Conservation (phyloP, 1,140 invertebrate species). For the Brachionus sp. region DNA sequence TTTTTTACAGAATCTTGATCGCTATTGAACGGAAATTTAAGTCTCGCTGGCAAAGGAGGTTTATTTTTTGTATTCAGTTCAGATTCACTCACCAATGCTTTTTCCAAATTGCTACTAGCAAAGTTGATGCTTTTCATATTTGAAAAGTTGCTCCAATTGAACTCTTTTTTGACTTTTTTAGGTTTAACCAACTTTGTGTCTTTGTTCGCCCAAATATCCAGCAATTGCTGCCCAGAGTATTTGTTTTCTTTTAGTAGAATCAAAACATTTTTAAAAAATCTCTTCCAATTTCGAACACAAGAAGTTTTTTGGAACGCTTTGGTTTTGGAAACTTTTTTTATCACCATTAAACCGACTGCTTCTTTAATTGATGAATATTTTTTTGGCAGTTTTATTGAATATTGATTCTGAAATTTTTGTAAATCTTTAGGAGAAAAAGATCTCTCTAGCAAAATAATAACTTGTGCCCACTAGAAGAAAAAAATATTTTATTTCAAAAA, state of each 20-base stretch:
- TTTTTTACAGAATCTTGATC: not conserved
- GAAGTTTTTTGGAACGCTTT: constrained; percentile 90
- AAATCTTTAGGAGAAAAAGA: constrained; percentile 82
- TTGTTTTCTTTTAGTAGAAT: constrained; percentile 3
- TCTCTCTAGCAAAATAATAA: constrained; percentile 87
- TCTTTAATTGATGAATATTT: constrained; percentile 55
- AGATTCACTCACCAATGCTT: not conserved
- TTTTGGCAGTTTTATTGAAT: constrained; percentile 77
- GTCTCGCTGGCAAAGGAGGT: constrained; percentile 1
- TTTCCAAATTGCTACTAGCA: not conserved
- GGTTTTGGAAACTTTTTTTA: constrained; percentile 93
- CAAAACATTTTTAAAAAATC: constrained; percentile 42
- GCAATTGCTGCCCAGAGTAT: not conserved
- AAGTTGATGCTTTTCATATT: not conserved
- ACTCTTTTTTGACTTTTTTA: constrained; percentile 31
- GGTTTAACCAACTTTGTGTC: not conserved
- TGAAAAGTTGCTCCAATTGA: not conserved
- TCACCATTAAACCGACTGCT: constrained; percentile 85
- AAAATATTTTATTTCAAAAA: constrained; percentile 41
- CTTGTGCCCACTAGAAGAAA: constrained; percentile 83
- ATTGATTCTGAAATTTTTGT: constrained; percentile 84
- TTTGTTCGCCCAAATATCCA: constrained; percentile 24
- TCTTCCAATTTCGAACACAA: constrained; percentile 91
- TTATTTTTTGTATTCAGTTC: not conserved
- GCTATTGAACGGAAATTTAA: not conserved